Evolutionary conservation across 2,888 invertebrate species (phyloP).

Genomic region (Pilophorus perplexus): DNA sequence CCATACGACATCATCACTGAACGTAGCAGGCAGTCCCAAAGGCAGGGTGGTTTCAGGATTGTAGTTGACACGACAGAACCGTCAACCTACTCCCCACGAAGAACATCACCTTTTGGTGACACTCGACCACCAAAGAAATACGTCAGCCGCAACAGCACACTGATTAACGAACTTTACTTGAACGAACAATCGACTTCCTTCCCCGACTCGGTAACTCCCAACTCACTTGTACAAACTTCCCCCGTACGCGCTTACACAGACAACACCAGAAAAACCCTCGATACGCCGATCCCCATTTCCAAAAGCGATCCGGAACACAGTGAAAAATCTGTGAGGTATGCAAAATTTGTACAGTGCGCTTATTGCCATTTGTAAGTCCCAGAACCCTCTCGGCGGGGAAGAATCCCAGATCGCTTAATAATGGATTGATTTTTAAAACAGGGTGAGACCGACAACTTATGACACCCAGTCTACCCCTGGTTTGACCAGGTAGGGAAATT

Average conservation of each 20-base stretch:
- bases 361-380: not conserved
- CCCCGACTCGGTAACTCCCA: conserved; percentile 22
- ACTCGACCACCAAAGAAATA: conserved; percentile 37
- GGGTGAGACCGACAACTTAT: conserved; percentile 49
- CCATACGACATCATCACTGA: conserved; percentile 8
- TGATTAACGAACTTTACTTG: conserved; percentile 40
- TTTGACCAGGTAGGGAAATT: conserved; percentile 50
- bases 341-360: conserved; percentile 28
- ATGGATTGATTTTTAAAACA: conserved; percentile 45
- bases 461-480: conserved; percentile 50
- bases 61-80: conserved; percentile 31
- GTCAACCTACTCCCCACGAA: not conserved
- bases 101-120: conserved; percentile 5
- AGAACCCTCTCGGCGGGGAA: not conserved
- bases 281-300: conserved; percentile 40
- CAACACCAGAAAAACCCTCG: conserved; percentile 35
- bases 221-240: conserved; percentile 28
- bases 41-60: conserved; percentile 18
- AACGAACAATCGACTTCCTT: conserved; percentile 37
- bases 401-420: conserved; percentile 20
- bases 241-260: conserved; percentile 38
- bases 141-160: conserved; percentile 30
- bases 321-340: conserved; percentile 39
- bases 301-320: conserved; percentile 36
- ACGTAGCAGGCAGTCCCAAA: not conserved